These are phyloP conservation scores for Microcebus griseorufus DNA, from an alignment of 2,113 vertebrate genomes.

Conservation along the genomic window DNA sequence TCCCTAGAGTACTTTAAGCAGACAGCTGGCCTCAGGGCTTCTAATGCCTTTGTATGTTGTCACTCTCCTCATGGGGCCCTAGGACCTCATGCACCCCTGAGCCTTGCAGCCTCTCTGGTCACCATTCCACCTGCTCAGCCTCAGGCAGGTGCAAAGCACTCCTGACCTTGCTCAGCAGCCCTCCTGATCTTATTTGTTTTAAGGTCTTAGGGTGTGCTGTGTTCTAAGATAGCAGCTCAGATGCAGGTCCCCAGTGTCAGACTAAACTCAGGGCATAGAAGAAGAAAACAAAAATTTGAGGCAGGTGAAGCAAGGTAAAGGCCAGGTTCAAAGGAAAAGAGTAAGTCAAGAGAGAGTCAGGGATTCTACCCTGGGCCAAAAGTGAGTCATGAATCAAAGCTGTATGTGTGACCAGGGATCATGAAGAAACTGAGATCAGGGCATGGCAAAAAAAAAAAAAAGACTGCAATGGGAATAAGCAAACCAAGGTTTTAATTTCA, in stretches of 20 bases:
- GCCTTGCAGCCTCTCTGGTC: background rate
- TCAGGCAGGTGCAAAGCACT: background rate
- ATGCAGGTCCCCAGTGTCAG: background rate
- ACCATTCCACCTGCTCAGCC: background rate
- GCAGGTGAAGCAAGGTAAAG: background rate
- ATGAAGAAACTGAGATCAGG: background rate
- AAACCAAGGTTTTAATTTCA: background rate
- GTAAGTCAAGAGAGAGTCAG: background rate
- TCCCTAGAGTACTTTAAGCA: conserved; percentile 27
- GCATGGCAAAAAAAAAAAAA: background rate
- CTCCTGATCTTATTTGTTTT: background rate
- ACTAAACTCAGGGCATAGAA: background rate
- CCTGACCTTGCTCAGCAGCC: background rate
- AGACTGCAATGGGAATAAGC: background rate
- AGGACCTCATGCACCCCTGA: background rate
- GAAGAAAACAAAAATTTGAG: background rate
- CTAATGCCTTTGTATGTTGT: background rate
- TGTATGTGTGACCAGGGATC: background rate
- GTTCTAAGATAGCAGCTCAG: conserved; percentile 4
- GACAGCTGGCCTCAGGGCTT: conserved; percentile 18
- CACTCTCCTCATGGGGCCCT: background rate
- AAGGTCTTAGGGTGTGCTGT: background rate
- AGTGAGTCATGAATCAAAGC: background rate
- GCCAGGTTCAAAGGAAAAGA: background rate
- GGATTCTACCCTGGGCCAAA: background rate